Percentiles rank a stretch among this genome's conserved stretches.
Evolutionary conservation across 2,113 vertebrate species (phyloP).

Genomic region (Embiotoca jacksoni): DNA sequence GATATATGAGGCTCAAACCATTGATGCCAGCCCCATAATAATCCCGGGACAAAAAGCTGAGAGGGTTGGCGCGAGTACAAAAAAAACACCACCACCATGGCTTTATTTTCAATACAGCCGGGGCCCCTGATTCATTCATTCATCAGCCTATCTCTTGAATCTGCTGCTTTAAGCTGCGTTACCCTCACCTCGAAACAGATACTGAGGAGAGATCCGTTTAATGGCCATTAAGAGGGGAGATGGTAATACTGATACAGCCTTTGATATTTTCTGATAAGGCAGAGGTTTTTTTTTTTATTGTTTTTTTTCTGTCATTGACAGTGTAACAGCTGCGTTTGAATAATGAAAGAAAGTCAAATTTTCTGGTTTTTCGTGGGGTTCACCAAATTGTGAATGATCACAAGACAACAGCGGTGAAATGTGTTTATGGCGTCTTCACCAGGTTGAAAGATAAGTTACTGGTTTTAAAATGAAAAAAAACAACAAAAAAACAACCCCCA

Average conservation of each 20-base stretch:
- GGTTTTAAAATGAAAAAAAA: too few species aligned
- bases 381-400: neutral
- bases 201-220: conserved; percentile 71
- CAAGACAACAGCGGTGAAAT: neutral
- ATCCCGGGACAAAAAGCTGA: conserved; percentile 63
- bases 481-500: neutral
- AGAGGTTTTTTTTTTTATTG: conserved; percentile 3
- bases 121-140: conserved; percentile 59
- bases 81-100: conserved; percentile 77
- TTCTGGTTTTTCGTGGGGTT: neutral
- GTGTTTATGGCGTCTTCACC: neutral
- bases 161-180: conserved; percentile 69
- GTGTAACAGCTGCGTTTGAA: conserved; percentile 23
- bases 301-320: conserved; percentile 25
- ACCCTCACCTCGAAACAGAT: conserved; percentile 61
- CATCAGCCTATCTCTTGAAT: conserved; percentile 66
- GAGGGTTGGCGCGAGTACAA: conserved; percentile 73
- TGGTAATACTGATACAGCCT: conserved; percentile 46
- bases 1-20: conserved; percentile 64
- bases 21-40: conserved; percentile 74
- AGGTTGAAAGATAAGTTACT: neutral
- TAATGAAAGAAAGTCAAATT: neutral
- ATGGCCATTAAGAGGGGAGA: conserved; percentile 69
- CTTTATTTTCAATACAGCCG: conserved; percentile 69
- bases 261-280: conserved; percentile 53